These are phyloP conservation scores for Apamea anceps DNA, from an alignment of 2,888 invertebrate genomes.

Conservation along the genomic window DNA sequence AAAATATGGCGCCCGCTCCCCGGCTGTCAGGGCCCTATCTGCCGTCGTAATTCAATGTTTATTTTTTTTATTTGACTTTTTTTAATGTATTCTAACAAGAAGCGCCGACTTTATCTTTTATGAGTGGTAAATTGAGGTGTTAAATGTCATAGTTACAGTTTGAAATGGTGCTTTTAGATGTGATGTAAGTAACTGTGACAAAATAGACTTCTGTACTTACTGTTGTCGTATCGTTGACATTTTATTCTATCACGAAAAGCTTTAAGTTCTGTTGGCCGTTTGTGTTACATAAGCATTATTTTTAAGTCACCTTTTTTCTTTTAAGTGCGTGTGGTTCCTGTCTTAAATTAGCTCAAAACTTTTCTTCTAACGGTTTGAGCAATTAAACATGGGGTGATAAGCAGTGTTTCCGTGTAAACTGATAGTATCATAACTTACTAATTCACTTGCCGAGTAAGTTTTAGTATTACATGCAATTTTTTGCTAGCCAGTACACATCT, in stretches of 20 bases:
- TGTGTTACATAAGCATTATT: conserved; percentile 12
- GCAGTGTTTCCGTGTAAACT: conserved; percentile 10
- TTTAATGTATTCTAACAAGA: conserved; percentile 71
- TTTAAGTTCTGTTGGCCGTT: conserved; percentile 18
- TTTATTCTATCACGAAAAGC: conserved; percentile 25
- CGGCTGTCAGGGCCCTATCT: conserved; percentile 79
- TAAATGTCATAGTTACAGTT: conserved; percentile 68
- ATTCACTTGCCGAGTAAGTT: background rate
- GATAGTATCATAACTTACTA: conserved; percentile 23
- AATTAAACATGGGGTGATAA: conserved; percentile 29
- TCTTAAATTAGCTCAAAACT: conserved; percentile 17
- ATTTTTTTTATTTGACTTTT: conserved; percentile 76
- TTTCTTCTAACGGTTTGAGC: conserved; percentile 25
- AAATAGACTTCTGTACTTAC: conserved; percentile 57
- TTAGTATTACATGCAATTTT: conserved; percentile 10
- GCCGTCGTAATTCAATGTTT: conserved; percentile 78
- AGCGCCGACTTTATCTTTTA: conserved; percentile 77
- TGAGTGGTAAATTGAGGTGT: conserved; percentile 80
- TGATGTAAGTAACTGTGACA: conserved; percentile 50
- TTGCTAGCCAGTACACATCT: background rate
- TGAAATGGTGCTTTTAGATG: conserved; percentile 63
- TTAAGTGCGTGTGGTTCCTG: conserved; percentile 12
- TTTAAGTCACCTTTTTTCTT: conserved; percentile 12
- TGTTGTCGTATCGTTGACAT: conserved; percentile 29
- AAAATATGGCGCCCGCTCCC: conserved; percentile 72